Evolutionary conservation across 2,888 invertebrate genomes (phyloP).

Genomic region (Nomada lathburiana): DNA sequence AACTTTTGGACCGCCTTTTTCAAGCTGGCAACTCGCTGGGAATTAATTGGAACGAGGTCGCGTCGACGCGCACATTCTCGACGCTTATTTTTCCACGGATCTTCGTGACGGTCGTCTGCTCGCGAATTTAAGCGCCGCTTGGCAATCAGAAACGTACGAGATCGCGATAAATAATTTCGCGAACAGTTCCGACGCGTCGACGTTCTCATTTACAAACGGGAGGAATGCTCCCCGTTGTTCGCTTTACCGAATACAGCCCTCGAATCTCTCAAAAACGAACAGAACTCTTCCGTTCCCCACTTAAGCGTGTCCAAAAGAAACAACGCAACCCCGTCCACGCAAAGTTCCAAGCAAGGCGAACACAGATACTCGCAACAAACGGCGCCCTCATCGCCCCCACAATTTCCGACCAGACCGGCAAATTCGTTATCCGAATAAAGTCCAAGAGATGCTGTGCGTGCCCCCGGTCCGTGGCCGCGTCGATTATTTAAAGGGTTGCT

Average conservation of each 20-base stretch:
- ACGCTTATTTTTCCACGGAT: slow-evolving; percentile 15
- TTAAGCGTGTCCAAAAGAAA: background rate
- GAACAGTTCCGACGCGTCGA: too few relatives aligned
- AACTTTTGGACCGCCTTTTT: slow-evolving; percentile 34
- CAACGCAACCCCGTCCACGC: too few relatives aligned
- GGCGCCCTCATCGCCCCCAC: background rate
- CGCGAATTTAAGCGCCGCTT: too few relatives aligned
- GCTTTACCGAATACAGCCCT: too few relatives aligned
- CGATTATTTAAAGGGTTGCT: slow-evolving; percentile 54
- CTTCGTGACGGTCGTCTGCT: too few relatives aligned
- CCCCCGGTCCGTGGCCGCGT: slow-evolving; percentile 7
- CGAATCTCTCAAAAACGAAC: too few relatives aligned
- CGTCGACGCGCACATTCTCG: background rate
- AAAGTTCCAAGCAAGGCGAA: background rate
- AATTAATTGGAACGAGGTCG: slow-evolving; percentile 53
- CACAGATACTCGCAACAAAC: background rate
- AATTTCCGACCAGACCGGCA: background rate
- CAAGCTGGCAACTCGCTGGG: slow-evolving; percentile 27
- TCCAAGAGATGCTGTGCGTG: background rate
- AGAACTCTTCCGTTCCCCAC: background rate
- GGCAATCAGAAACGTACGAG: too few relatives aligned
- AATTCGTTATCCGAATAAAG: slow-evolving; percentile 43
- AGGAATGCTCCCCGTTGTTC: too few relatives aligned
- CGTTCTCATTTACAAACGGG: too few relatives aligned
- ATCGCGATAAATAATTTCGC: too few relatives aligned